Percentiles rank a stretch among this genome's conserved stretches.
Conservation (phyloP, 2,113 vertebrate genomes). For the Natator depressus region DNA sequence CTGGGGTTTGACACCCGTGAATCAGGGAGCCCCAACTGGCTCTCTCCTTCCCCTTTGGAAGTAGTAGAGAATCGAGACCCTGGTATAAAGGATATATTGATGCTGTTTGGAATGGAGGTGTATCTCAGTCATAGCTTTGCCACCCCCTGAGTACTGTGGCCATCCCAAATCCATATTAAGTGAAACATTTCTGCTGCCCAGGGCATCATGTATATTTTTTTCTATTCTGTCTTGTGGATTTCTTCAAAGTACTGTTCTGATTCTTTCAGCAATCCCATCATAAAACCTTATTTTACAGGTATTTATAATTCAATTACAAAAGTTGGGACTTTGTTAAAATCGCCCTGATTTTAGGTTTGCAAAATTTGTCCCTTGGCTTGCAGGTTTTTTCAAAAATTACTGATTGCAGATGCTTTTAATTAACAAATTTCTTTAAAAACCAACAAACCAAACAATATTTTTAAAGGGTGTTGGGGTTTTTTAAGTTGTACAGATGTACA, state of each 20-base stretch:
- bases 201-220: neutral
- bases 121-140: neutral
- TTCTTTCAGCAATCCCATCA: neutral
- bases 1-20: neutral
- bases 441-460: neutral
- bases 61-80: neutral
- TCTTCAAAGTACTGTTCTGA: conserved; percentile 5
- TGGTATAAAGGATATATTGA: neutral
- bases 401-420: neutral
- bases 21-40: neutral
- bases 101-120: neutral
- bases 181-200: conserved; percentile 8
- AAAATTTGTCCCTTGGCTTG: neutral
- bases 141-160: neutral
- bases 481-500: neutral
- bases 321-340: conserved; percentile 7
- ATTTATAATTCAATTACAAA: conserved; percentile 10
- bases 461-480: too few relatives aligned
- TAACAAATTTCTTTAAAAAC: neutral
- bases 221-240: neutral
- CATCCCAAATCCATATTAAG: neutral
- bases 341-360: neutral
- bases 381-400: neutral
- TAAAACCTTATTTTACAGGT: conserved; percentile 17
- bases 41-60: neutral